phyloP scores from a whole-genome alignment of 2,797 vertebrate species.

The Morelia viridis region DNA sequence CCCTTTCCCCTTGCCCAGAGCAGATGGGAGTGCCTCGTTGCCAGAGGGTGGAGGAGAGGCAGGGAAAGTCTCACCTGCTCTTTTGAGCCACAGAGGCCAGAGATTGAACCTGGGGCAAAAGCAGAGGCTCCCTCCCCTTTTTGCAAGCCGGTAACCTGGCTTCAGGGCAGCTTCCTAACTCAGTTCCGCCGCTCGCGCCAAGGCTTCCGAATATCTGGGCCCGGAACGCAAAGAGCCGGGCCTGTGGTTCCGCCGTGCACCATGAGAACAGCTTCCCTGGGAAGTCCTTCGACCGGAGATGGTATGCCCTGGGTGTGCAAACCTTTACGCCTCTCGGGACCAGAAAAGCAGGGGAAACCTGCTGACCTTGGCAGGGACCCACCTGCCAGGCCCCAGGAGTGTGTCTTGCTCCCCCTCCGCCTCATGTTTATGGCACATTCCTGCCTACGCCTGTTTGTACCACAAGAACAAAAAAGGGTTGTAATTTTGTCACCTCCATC shows the following conservation, averaged over 20 bases:
- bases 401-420: no score
- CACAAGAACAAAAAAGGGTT: rapidly evolving
- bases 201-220: neutral
- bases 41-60: neutral
- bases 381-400: no score
- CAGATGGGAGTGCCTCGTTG: neutral
- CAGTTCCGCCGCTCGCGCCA: neutral
- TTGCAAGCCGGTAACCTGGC: neutral
- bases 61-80: neutral
- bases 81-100: neutral
- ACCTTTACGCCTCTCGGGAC: neutral
- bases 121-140: neutral
- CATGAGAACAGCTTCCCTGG: neutral
- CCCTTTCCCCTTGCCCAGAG: no score
- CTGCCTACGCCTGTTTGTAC: neutral
- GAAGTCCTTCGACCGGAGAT: neutral
- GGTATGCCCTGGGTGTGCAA: neutral
- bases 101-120: neutral
- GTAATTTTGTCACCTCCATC: neutral
- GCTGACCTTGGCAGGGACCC: neutral
- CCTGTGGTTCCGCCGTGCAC: neutral
- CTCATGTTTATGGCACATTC: no score
- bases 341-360: neutral
- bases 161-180: neutral
- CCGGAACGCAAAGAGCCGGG: neutral